Conservation (phyloP, 2,113 vertebrate genomes). For the Rhinichthys klamathensis region DNA sequence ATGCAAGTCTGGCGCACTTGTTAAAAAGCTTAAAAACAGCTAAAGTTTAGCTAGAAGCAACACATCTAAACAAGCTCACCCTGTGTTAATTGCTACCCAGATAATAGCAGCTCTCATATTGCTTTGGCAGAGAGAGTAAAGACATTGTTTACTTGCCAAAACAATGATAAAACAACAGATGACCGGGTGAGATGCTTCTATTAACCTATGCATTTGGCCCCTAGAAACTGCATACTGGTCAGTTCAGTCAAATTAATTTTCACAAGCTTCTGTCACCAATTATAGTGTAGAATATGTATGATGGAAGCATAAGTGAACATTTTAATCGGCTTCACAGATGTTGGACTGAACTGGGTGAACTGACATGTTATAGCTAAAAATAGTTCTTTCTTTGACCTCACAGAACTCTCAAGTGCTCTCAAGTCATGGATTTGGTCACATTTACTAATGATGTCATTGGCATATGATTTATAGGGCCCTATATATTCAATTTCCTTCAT, state of each 20-base stretch:
- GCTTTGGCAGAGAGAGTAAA: background rate
- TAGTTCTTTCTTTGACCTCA: background rate
- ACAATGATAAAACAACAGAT: background rate
- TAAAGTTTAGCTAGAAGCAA: background rate
- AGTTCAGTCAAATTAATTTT: background rate
- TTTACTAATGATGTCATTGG: conserved; percentile 13
- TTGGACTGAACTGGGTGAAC: background rate
- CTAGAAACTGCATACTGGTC: background rate
- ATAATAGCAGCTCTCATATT: background rate
- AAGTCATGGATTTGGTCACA: background rate
- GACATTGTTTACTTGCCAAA: background rate
- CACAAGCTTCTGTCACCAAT: no score
- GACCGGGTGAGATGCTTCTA: background rate
- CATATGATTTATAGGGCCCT: no score
- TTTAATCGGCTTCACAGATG: background rate
- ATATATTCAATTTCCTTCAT: no score
- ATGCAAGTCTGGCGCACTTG: background rate
- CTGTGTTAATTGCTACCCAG: background rate
- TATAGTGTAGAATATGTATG: background rate
- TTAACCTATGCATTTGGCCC: conserved; percentile 1
- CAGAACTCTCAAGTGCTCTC: background rate
- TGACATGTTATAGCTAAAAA: background rate
- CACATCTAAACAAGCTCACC: conserved; percentile 22
- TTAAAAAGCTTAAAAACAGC: background rate
- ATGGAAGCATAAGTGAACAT: background rate